Conservation (phyloP, 2,113 vertebrate genomes). For the Octodon degus region DNA sequence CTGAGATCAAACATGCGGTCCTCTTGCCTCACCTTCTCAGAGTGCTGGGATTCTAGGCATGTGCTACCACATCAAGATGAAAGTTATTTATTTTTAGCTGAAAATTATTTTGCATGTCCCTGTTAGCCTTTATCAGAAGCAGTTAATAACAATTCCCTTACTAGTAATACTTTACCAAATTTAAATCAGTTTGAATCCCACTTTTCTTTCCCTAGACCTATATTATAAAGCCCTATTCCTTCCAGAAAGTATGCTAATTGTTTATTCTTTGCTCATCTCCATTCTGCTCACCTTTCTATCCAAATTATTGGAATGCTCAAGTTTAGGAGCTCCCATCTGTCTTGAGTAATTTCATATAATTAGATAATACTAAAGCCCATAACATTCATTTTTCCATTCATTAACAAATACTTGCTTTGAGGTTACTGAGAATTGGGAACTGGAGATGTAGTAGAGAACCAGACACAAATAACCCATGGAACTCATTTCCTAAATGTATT, state of each 20-base stretch:
- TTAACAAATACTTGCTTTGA: neutral
- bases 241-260: neutral
- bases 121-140: slow-evolving; percentile 11
- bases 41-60: neutral
- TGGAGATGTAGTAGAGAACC: neutral
- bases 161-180: neutral
- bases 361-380: neutral
- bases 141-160: neutral
- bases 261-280: neutral
- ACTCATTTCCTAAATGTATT: neutral
- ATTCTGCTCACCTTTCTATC: neutral
- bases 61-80: neutral
- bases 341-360: neutral
- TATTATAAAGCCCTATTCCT: neutral
- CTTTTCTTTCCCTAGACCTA: neutral
- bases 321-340: neutral
- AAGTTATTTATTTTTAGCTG: slow-evolving; percentile 38
- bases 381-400: neutral
- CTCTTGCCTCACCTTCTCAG: neutral
- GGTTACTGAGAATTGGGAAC: neutral
- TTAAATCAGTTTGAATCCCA: slow-evolving; percentile 24
- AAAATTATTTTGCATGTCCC: slow-evolving; percentile 20
- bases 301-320: slow-evolving; percentile 36
- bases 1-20: too few species aligned
- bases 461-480: neutral